Evolutionary conservation across 2,888 invertebrate genomes (phyloP), one percentile per base, ranked within the genome.

Genomic region (Dicroscelio sp.): DNA sequence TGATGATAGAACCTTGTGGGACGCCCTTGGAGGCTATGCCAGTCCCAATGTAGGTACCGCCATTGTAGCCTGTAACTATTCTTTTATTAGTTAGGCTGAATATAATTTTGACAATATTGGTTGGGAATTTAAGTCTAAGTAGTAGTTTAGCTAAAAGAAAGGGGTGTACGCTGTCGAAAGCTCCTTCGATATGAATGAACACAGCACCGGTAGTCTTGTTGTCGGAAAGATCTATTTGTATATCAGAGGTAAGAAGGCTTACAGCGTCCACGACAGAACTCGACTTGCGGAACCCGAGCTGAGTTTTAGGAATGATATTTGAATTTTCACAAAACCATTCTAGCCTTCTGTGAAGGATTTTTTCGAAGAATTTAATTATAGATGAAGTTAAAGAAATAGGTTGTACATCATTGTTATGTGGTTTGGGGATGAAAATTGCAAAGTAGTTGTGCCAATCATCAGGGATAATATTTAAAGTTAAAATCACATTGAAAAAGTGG

Each of bases 361-460:
- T 71, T 27, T 71, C 71, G 30, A 48, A 71, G 20, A 48, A 6
- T 71, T 71, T 71, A 3, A 48, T 3, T 30, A 48, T 48, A 71
- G 17, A 30, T 2, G 71, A 71, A 10, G 2, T 30, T 10, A 71
- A 3, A 48, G 71, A 71, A 23, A 71, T 71, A 8, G 71, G 71
- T 30, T 48, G 25, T 20, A 48, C 23, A 48, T n/a, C 23, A 14
- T 5, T 27, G 5, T 20, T 48, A 2, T 20, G 12, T 23, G 69
- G 20, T 38, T 69, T 69, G 5, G 69, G 69, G 23, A 60, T 60
- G 27, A 60, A 60, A 52, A 52, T 52, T 52, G 52, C n/a, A 52
- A 20, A 20, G n/a, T 52, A 52, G 52, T 52, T 52, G 5, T 17
- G n/a, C 52, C n/a, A 52, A 14, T 8, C 10, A 17, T 8, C 5